Evolutionary conservation across 2,888 invertebrate species (phyloP), one percentile per base, ranked within the genome.

Genomic region (Halictus ligatus): DNA sequence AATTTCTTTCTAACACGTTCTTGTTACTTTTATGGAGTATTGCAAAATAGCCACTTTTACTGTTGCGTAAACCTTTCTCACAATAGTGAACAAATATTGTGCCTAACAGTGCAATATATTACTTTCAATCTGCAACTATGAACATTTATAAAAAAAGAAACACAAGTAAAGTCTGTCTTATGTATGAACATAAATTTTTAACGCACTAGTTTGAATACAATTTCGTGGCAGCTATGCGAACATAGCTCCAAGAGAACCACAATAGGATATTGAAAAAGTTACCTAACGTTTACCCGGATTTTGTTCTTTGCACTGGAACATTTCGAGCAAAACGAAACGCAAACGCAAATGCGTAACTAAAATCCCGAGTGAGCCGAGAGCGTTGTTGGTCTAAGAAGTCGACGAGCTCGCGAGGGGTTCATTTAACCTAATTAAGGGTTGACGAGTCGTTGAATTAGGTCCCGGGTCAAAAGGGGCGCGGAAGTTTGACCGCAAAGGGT

Each of bases 381-480:
- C 64, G 29, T 18, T 8, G 64, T 35, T 18, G 18, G 29, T 29
- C 35, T 29, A 64, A 15, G 35, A 35, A 64, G 29, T 64, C 64
- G 1, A 8, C 1, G 18, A 25, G 35, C 6, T 35, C 18, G 1
- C 25, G 18, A 18, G 64, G 64, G 64, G 64, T 29, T 29, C 18
- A 8, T 29, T 64, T 64, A 64, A 64, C 64, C 29, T 64, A 29
- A 64, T 64, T 35, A 64, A 64, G 64, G 64, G 64, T 64, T 64
- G 64, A 64, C 64, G 29, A 35, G 35, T 29, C 64, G 64, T 64
- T 35, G 64, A 64, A 64, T 64, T 64, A 64, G 64, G 64, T 64
- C 18, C 18, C 35, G 64, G 29, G 29, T 6, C 64, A 10, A 35
- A 29, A 35, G 18, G 29, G 64, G 64, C 29, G 64, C 12, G 43